phyloP scores from a whole-genome alignment of 2,113 vertebrate genomes.

The Danionella cerebrum region DNA sequence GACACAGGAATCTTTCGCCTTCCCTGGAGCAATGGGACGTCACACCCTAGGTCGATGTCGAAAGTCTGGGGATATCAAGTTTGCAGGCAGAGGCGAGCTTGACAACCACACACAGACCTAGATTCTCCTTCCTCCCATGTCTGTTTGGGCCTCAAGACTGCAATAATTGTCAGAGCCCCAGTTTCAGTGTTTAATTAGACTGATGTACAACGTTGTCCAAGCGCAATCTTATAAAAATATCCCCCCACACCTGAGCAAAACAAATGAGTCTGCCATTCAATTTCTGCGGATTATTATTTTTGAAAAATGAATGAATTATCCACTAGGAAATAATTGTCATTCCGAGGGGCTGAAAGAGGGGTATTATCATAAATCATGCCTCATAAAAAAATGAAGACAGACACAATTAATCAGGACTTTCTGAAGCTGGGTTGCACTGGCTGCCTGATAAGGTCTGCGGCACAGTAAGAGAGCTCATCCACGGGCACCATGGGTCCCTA shows the following conservation, averaged over 20 bases:
- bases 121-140: constrained; percentile 25
- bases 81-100: constrained; percentile 29
- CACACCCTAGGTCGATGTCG: constrained; percentile 33
- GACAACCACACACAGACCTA: constrained; percentile 38
- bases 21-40: constrained; percentile 43
- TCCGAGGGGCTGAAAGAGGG: constrained; percentile 39
- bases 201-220: constrained; percentile 40
- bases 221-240: constrained; percentile 47
- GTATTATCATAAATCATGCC: constrained; percentile 45
- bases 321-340: constrained; percentile 51
- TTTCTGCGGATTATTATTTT: constrained; percentile 67
- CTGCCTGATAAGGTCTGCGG: constrained; percentile 42
- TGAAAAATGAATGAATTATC: constrained; percentile 64
- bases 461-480: constrained; percentile 37
- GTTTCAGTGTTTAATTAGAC: constrained; percentile 34
- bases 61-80: constrained; percentile 36
- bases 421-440: constrained; percentile 28
- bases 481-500: constrained; percentile 33
- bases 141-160: constrained; percentile 13
- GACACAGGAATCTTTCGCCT: constrained; percentile 38
- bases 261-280: constrained; percentile 61
- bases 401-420: constrained; percentile 40
- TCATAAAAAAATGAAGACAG: constrained; percentile 34
- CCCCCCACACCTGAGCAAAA: constrained; percentile 55
- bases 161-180: constrained; percentile 37